A percentile compares a stretch with the other conserved stretches of the same genome.
These are phyloP conservation scores for Eubucco bourcierii DNA, from an alignment of 2,113 vertebrate species.

Conservation along the genomic window DNA sequence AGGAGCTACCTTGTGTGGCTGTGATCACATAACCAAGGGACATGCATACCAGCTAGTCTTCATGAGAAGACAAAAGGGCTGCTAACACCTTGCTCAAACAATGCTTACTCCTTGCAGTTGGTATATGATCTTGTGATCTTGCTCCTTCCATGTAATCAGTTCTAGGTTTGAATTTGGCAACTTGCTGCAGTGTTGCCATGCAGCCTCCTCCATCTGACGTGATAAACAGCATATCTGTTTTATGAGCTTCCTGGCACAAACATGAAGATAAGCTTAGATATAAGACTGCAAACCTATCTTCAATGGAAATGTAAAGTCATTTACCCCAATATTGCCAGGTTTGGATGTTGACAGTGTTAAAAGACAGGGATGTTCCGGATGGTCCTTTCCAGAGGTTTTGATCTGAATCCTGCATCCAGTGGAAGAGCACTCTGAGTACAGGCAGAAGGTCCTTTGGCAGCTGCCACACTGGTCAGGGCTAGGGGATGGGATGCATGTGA, in stretches of 20 bases:
- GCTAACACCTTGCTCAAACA: too few relatives aligned
- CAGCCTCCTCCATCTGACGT: too few relatives aligned
- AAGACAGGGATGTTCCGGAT: not conserved
- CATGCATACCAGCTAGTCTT: not conserved
- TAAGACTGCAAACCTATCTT: too few relatives aligned
- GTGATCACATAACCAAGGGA: not conserved
- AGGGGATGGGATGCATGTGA: not conserved
- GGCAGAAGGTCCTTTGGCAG: not conserved
- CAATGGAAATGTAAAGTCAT: too few relatives aligned
- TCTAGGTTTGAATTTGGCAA: not conserved
- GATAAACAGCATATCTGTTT: too few relatives aligned
- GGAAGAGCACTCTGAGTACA: not conserved
- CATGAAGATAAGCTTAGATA: too few relatives aligned
- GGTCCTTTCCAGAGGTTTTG: not conserved
- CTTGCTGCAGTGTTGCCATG: not conserved
- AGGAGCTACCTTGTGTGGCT: not conserved
- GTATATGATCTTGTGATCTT: fast-evolving
- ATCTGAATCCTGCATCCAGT: not conserved
- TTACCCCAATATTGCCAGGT: too few relatives aligned
- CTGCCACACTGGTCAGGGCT: not conserved
- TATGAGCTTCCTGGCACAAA: too few relatives aligned
- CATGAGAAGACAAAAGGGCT: not conserved
- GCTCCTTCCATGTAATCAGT: not conserved
- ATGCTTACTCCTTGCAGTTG: not conserved
- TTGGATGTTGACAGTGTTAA: fast-evolving